Base-by-base conservation (phyloP, 2,113 vertebrate genomes). In the Murina feae region DNA sequence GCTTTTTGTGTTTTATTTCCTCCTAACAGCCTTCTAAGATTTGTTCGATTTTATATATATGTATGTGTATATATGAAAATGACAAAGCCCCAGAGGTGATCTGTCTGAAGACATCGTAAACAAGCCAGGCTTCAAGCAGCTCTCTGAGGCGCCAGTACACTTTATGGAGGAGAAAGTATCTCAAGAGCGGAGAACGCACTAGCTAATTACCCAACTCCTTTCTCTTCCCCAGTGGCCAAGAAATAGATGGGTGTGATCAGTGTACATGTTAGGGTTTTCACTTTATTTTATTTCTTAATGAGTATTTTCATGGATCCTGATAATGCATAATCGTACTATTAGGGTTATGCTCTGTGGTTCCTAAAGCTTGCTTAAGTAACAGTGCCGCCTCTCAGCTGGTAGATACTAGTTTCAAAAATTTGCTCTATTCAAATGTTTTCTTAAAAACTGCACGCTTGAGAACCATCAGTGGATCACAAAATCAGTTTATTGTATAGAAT, bases 301-400 rank as follows among this genome's bases (percentile, higher is more conserved):
- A 53, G 53, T 23, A 14, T 88, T 87, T 90, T 53, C 17, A 23
- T 90, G 35, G 28, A 11, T 94, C 71, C 39, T 85, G 17, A 63
- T 12, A 66, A 47, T 74, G 14, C 12, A 1, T 79, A 68, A 51
- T 79, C 87, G 12, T 76, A 86, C 42, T 69, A 18, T 42, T 11
- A 82, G 69, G 39, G 28, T 86, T 90, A 17, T 93, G 37, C 83
- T 92, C 35, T 84, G 14, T 94, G 32, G 94, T 84, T 90, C 30
- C 89, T 74, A 84, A 66, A 80, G 6, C 16, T 84, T 65, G 30
- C 47, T 44, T 96, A 86, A 60, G 13, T 91, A 42, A 71, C 14
- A 30, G 72, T 85, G 20, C 14, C 13, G 72, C 4, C 23, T 28
- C 18, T 94, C 20, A 11, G 35, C 25, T 92, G 11, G 79, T 47